Evolutionary conservation across 2,113 vertebrate species (phyloP), one percentile per base, ranked within the genome.

Genomic region (Peucedramus taeniatus): DNA sequence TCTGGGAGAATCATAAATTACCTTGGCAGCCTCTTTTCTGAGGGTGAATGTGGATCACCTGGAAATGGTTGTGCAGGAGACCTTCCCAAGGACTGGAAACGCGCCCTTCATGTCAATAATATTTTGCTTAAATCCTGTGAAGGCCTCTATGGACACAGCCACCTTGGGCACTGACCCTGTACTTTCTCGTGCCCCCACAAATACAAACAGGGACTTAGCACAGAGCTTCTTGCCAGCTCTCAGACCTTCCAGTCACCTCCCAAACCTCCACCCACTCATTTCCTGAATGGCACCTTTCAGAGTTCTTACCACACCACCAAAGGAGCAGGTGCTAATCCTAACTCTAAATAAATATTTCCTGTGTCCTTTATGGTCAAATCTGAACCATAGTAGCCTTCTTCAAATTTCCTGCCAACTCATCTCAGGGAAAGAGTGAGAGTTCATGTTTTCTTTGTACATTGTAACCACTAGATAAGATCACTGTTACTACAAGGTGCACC

Each of bases 261-360:
- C 94, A 92, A 83, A 93, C 96, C 89, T 94, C 97, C 91, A 72
- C 96, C 96, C 91, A 50, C 75, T 86, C 93, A 47, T 93, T 96
- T 96, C 87, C 96, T 97, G 97, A 98, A 97, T 98, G 92, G 92
- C 82, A 97, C 96, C 93, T 98, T 97, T 97, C 83, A 94, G 42
- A 24, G 68, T 70, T 76, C 89, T 95, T 95, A 93, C 95, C 97
- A 92, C 83, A 72, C 88, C 68, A 90, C 89, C 1, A 14, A 90
- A 94, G 68, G 44, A 97, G 93, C 96, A 97, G 96, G 95, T 93
- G 83, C 95, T 97, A 98, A 97, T 97, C 96, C 95, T 87, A 97
- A 96, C 92, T 93, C 97, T 96, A 98, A 98, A 98, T 97, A 98
- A 98, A 96, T 97, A 98, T 96, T 97, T 98, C 96, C 97, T 97